Evolutionary conservation across 2,888 invertebrate species (phyloP), one percentile per base, ranked within the genome.

Genomic region (Lamproptera curius): DNA sequence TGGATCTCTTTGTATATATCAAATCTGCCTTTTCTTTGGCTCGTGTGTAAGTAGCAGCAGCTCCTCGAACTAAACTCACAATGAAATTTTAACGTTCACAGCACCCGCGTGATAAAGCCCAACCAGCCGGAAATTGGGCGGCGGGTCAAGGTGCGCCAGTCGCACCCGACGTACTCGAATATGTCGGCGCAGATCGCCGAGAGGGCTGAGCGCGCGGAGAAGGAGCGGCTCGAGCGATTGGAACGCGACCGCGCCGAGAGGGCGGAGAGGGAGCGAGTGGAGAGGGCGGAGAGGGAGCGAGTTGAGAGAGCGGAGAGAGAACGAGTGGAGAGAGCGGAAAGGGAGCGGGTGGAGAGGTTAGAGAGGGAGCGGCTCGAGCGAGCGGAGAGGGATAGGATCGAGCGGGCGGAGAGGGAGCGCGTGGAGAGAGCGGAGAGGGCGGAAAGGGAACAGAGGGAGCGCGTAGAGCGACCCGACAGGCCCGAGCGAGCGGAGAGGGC

Each of bases 101-200:
- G 97, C 89, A 95, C 97, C 68, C 93, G 96, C 77, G 97, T 96
- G 79, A 97, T 97, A 74, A 97, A 97, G 84, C 94, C 95, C 62
- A 95, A 95, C 84, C 95, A 95, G 74, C 94, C 94, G 65, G 95
- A 95, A 81, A 95, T 97, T 68, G 96, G 96, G 51, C 91, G 95
- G 60, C 95, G 95, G 76, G 94, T 96, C 59, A 96, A 96, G 80
- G 90, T 94, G 75, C 95, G 85, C 49, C 64, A 76, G 51, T 68
- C 79, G 53, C 80, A 85, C 67, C 77, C 82, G 51, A 63, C 67
- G 57, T 81, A 74, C 63, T 74, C 85, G 58, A 71, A 72, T 52
- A 75, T 68, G 47, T 65, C 69, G 42, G 62, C 70, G 36, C 73
- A 73, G 55, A 58, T 73, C 52, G 65, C 73, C 13, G 79, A 77